Evolutionary conservation across 2,113 vertebrate genomes (phyloP).

Genomic region (Pedionomus torquatus): DNA sequence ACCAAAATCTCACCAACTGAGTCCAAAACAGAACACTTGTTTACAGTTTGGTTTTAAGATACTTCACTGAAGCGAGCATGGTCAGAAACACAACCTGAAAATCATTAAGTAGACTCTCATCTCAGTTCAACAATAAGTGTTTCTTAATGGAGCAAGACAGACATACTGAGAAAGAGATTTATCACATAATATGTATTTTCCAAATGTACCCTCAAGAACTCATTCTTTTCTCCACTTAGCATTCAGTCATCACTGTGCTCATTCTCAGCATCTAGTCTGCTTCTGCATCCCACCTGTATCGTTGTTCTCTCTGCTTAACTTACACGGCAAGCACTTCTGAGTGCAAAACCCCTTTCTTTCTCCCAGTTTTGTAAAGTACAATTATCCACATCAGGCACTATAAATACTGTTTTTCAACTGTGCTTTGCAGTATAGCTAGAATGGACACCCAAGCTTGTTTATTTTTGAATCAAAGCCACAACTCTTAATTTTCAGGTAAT

Average conservation of each 20-base stretch:
- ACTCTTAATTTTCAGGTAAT: neutral
- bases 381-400: neutral
- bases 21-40: neutral
- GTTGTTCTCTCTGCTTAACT: neutral
- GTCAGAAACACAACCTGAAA: neutral
- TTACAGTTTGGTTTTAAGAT: neutral
- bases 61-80: neutral
- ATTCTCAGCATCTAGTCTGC: neutral
- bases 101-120: neutral
- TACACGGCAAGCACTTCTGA: neutral
- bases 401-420: neutral
- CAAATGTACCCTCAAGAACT: neutral
- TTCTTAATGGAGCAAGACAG: neutral
- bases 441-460: neutral
- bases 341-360: neutral
- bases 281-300: neutral
- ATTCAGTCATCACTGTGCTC: neutral
- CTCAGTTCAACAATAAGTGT: neutral
- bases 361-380: neutral
- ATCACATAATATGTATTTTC: neutral
- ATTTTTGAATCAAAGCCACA: neutral
- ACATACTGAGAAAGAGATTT: neutral
- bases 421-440: neutral
- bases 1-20: neutral
- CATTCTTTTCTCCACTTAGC: neutral